A percentile compares a stretch with the other conserved stretches of the same genome.
phyloP scores from a whole-genome alignment of 2,113 vertebrate species.

The Penelope pileata region DNA sequence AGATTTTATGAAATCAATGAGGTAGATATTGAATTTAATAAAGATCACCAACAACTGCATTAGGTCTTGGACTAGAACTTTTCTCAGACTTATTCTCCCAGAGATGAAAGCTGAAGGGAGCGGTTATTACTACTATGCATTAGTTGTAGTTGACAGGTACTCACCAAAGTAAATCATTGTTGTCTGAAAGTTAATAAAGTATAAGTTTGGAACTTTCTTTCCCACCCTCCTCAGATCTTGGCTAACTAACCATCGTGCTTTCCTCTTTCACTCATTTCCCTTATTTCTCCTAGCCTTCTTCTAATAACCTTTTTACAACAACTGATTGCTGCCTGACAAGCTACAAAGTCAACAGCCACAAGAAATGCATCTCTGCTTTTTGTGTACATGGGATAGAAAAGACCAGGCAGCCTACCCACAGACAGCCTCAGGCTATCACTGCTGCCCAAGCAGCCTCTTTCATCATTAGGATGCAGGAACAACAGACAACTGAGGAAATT shows the following conservation, averaged over 20 bases:
- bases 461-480: fast-evolving
- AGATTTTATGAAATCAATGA: background rate
- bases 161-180: background rate
- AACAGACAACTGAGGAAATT: fast-evolving
- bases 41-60: background rate
- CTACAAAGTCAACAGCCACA: background rate
- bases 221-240: background rate
- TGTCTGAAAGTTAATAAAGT: background rate
- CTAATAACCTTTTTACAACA: background rate
- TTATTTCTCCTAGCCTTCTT: background rate
- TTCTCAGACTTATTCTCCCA: background rate
- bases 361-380: background rate
- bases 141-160: background rate
- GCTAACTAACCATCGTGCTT: background rate
- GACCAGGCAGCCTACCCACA: background rate
- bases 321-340: background rate
- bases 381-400: background rate
- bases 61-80: background rate
- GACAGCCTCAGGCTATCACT: background rate
- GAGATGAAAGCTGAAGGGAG: background rate
- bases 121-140: background rate
- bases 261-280: background rate
- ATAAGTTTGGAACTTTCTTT: background rate
- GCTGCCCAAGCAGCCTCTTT: background rate
- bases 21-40: background rate